A percentile compares a stretch with the other conserved stretches of the same genome.
phyloP scores from a whole-genome alignment of 2,797 vertebrate genomes.

The Peromyscus eremicus region DNA sequence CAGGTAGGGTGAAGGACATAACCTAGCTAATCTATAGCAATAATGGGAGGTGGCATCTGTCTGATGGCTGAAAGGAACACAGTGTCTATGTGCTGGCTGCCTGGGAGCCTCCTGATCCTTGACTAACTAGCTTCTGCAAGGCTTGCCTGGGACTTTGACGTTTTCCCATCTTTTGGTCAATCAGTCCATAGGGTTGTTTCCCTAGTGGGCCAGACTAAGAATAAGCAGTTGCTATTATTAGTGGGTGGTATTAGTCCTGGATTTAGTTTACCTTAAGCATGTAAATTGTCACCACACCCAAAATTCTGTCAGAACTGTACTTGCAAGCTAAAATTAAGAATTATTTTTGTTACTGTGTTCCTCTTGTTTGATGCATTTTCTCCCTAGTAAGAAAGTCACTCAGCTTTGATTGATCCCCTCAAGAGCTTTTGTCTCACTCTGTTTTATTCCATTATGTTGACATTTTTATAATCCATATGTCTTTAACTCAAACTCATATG shows the following conservation, averaged over 20 bases:
- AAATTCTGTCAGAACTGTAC: not conserved
- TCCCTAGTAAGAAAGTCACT: not conserved
- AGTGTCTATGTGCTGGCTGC: not conserved
- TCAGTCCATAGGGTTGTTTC: not conserved
- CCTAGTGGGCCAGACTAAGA: not conserved
- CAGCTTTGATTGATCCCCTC: not conserved
- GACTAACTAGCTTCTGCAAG: not conserved
- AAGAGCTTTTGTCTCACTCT: not conserved
- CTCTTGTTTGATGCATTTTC: not conserved
- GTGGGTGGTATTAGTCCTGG: not conserved
- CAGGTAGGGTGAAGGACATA: slow-evolving; percentile 13
- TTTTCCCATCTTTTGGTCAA: slow-evolving; percentile 39
- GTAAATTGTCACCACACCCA: not conserved
- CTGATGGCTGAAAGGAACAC: not conserved
- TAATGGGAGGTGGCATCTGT: not conserved
- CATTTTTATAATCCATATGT: not conserved
- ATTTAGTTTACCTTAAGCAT: not conserved
- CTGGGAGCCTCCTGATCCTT: not conserved
- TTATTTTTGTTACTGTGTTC: not conserved
- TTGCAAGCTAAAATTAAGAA: not conserved
- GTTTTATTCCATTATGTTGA: not conserved
- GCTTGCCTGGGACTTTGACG: not conserved
- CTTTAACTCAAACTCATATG: not conserved
- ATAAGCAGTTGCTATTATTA: not conserved
- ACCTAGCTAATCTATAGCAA: not conserved